Base-by-base conservation (phyloP, 2,888 invertebrate species). In the Ennomos erosarius region DNA sequence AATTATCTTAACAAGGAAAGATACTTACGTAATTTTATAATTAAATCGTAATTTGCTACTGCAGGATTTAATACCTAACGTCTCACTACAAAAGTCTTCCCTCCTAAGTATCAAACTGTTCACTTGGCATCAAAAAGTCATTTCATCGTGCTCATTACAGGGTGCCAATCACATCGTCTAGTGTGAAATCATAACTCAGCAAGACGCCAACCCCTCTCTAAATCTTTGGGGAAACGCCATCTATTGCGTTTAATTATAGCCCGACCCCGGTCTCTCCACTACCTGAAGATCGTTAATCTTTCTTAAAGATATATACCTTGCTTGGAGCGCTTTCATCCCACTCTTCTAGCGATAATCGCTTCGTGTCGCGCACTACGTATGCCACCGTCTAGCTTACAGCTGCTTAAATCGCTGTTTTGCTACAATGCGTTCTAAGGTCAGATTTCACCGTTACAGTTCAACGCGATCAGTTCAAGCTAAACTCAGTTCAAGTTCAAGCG, bases 251-350 rank as follows among this genome's bases (percentile, higher is more conserved):
- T 92, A 91, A 92, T 92, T 92, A 92, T 88, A 85, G 80, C 85
- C 80, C 85, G 82, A 85, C 85, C 86, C 88, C 84, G 82, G 81
- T 79, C 78, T 81, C 55, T 80, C 76, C 75, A 76, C 76, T 89
- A 90, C 90, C 90, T 91, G 90, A 80, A 82, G 84, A 85, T 90
- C 91, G 92, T 92, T 91, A 92, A 92, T 92, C 91, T 92, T 90
- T 91, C 91, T 90, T 89, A 90, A 90, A 90, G 90, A 91, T 86
- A 88, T 90, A 91, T 88, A 87, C 88, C 81, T 81, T 74, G 80
- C 78, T 81, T 76, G 75, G 79, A 78, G 77, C 81, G 76, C 78
- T 80, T 85, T 81, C 81, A 78, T 79, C 78, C 75, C 71, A 68
- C 75, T 72, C 80, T 78, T 76, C 76, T 74, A 74, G 78, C 80